Evolutionary conservation across 2,888 invertebrate genomes (phyloP).

Genomic region (Ophioninae sp.): DNA sequence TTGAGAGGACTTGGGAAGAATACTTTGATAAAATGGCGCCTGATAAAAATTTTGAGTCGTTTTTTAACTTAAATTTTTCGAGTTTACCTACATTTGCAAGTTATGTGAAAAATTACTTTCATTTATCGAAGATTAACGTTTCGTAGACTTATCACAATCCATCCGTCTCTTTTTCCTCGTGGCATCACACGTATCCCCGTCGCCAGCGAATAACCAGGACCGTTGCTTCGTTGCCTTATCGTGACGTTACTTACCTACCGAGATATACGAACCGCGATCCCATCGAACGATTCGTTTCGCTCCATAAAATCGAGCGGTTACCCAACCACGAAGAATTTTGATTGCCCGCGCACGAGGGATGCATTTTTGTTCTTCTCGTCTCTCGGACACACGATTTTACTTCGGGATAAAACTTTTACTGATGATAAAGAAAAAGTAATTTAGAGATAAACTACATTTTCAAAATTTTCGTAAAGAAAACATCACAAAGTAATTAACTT

Average conservation of each 20-base stretch:
- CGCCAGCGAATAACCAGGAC: slow-evolving; percentile 4
- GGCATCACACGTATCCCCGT: slow-evolving; percentile 26
- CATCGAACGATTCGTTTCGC: slow-evolving; percentile 66
- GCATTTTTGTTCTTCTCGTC: slow-evolving; percentile 51
- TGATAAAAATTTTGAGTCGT: too few relatives aligned
- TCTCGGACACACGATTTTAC: slow-evolving; percentile 40
- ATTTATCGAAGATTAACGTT: slow-evolving; percentile 13
- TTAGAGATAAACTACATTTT: too few relatives aligned
- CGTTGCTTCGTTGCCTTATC: slow-evolving; percentile 11
- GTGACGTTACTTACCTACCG: slow-evolving; percentile 22
- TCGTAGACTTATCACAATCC: background rate
- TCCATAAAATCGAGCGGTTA: slow-evolving; percentile 67
- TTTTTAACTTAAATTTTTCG: too few relatives aligned
- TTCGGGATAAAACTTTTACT: too few relatives aligned
- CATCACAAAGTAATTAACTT: too few relatives aligned
- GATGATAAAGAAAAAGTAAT: too few relatives aligned
- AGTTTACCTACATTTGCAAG: too few relatives aligned
- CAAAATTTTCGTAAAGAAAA: too few relatives aligned
- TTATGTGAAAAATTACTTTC: too few relatives aligned
- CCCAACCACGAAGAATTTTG: slow-evolving; percentile 66
- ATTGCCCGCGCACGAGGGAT: slow-evolving; percentile 47
- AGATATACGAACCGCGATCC: slow-evolving; percentile 55
- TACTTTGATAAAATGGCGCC: too few relatives aligned
- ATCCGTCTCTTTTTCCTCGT: slow-evolving; percentile 5
- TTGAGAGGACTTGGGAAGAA: too few relatives aligned